Conservation (phyloP, 92 coral and sea anemone genomes). For the Umimayanthus kanabou region DNA sequence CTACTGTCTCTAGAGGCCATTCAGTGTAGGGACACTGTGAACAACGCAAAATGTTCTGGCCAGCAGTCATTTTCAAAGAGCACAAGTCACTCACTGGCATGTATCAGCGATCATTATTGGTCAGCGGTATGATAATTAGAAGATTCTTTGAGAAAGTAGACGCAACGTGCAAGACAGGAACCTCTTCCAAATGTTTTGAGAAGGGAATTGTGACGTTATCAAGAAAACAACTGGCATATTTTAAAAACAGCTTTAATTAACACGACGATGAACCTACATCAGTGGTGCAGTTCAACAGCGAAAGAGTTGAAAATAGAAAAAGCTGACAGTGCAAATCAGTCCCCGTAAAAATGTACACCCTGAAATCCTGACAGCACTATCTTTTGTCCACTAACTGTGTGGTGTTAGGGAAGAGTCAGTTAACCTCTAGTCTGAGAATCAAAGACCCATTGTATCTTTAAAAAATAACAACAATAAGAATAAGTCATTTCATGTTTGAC, state of each 20-base stretch:
- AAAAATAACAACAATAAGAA: too few species aligned
- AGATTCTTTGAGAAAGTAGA: too few species aligned
- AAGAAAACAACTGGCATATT: not conserved
- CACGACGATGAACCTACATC: too few species aligned
- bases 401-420: not conserved
- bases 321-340: not conserved
- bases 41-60: not conserved
- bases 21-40: not conserved
- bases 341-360: not conserved
- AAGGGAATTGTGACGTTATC: not conserved
- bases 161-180: not conserved
- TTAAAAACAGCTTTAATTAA: not conserved
- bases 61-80: not conserved
- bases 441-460: too few species aligned
- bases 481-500: too few species aligned
- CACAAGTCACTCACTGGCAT: not conserved
- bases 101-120: not conserved
- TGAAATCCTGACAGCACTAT: not conserved
- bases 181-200: not conserved
- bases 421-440: not conserved
- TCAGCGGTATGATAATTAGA: not conserved
- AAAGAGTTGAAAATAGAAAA: too few species aligned
- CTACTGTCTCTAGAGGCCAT: not conserved
- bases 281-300: too few species aligned
- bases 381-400: not conserved